Evolutionary conservation across 2,797 vertebrate genomes (phyloP).

Genomic region (Euthynnus affinis): DNA sequence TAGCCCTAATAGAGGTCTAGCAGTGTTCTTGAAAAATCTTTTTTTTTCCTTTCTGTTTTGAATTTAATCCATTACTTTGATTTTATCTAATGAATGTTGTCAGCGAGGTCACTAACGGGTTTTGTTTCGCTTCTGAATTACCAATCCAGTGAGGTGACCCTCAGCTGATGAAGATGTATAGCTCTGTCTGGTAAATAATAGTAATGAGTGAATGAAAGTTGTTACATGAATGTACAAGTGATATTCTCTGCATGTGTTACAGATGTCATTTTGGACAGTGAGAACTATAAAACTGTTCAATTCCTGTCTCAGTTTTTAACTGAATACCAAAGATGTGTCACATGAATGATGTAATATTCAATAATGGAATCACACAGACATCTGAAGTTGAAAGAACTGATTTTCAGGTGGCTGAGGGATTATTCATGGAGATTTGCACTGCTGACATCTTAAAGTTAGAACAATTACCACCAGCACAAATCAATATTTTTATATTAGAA

Average conservation of each 20-base stretch:
- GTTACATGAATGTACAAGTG: neutral
- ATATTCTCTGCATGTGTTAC: conserved; percentile 9
- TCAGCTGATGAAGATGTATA: conserved; percentile 76
- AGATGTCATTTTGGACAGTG: conserved; percentile 44
- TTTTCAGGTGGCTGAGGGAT: conserved; percentile 21
- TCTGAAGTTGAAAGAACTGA: conserved; percentile 33
- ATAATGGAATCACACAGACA: conserved; percentile 8
- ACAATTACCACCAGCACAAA: neutral
- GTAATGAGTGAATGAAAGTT: conserved; percentile 52
- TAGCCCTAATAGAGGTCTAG: conserved; percentile 18
- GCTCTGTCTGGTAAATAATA: conserved; percentile 69
- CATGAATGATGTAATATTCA: conserved; percentile 27
- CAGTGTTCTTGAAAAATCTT: conserved; percentile 23
- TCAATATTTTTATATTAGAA: conserved; percentile 7
- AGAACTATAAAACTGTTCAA: conserved; percentile 21
- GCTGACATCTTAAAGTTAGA: neutral
- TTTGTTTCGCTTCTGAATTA: conserved; percentile 68
- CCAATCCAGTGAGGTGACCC: conserved; percentile 65
- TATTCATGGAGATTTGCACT: conserved; percentile 24
- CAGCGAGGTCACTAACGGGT: conserved; percentile 61
- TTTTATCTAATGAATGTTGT: conserved; percentile 62
- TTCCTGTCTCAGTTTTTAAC: neutral
- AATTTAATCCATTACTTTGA: conserved; percentile 60
- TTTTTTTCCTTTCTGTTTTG: conserved; percentile 9
- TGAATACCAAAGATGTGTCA: conserved; percentile 4